Evolutionary conservation across 2,888 invertebrate species (phyloP), one percentile per base, ranked within the genome.

Genomic region (Nephrocerus scutellatus): DNA sequence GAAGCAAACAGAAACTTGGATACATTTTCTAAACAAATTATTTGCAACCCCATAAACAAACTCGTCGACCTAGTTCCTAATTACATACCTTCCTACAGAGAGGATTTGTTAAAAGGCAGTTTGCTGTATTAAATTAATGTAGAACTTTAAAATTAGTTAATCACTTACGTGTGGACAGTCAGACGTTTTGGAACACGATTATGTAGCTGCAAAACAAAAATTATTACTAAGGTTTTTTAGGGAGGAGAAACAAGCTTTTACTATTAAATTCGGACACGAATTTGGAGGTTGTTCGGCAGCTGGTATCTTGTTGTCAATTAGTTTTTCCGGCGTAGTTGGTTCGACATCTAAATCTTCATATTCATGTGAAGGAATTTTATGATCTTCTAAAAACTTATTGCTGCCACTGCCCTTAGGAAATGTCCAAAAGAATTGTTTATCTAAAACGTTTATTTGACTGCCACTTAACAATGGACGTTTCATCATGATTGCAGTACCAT

Each of bases 141-240:
- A 25, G 19, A 31, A n/a, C 31, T 16, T 24, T 26, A 31, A 22
- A 10, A 10, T 7, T 7, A 44, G 22, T 7, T 13, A 15, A 33
- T 36, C 38, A 59, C 64, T 60, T 53, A 63, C 63, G 57, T 63
- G 51, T 63, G 65, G 5, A 64, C 53, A 4, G 63, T 64, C 18
- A 61, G 48, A 5, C 63, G 55, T 41, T 51, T 58, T 24, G 50
- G 52, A 18, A 51, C 25, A 25, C 49, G 49, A 18, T 50, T 53
- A 43, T 41, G 38, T 10, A 49, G 45, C 53, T 49, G 36, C 20
- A 47, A 35, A n/a, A n/a, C n/a, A n/a, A n/a, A n/a, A n/a, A n/a
- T n/a, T n/a, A n/a, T n/a, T n/a, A n/a, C n/a, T n/a, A n/a, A n/a
- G n/a, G n/a, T n/a, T n/a, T n/a, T n/a, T n/a, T n/a, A n/a, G n/a